Evolutionary conservation across 1,140 invertebrate species (phyloP), one percentile per base, ranked within the genome.

Genomic region (Vanessa atalanta): DNA sequence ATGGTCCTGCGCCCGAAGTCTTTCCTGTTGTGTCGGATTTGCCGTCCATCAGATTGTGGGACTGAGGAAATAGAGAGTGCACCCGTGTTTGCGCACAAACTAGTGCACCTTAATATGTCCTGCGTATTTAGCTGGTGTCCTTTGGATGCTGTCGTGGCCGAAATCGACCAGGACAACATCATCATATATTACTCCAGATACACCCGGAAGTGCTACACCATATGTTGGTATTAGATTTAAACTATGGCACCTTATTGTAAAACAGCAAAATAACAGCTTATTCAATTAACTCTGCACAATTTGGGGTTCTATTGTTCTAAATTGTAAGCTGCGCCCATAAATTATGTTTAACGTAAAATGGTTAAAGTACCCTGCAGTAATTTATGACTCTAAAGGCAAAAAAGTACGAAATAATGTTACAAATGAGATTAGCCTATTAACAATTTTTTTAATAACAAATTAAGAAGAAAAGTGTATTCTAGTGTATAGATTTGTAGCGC

Each of bases 231-330:
- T 26, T 26, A 8, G 5, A 60, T 26, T 68, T 51, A 53, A 67
- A 68, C 65, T 43, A 67, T 53, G 37, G 50, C 53, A 55, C 6
- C 12, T 1, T 55, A 57, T 14, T 14, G 37, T 31, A 68, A 67
- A 53, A 67, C 26, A 55, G 23, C n/a, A 67, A 55, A 50, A 55
- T 55, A 43, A 31, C 9, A 43, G 37, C 37, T 65, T 68, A 55
- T 68, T 68, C 26, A 43, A 68, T 68, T 23, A 55, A 6, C 31
- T 26, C 51, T 31, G 16, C 31, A 55, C 51, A 68, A 57, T 68
- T 57, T 68, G 26, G 37, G 51, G n/a, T 16, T 26, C 47, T 31
- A 50, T 65, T 65, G 65, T 68, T 57, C 47, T 57, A n/a, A 47
- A 43, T 55, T 68, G 50, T 31, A 37, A 55, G 31, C 37, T 5